Evolutionary conservation across 2,113 vertebrate species (phyloP).

Genomic region (Nibea coibor): DNA sequence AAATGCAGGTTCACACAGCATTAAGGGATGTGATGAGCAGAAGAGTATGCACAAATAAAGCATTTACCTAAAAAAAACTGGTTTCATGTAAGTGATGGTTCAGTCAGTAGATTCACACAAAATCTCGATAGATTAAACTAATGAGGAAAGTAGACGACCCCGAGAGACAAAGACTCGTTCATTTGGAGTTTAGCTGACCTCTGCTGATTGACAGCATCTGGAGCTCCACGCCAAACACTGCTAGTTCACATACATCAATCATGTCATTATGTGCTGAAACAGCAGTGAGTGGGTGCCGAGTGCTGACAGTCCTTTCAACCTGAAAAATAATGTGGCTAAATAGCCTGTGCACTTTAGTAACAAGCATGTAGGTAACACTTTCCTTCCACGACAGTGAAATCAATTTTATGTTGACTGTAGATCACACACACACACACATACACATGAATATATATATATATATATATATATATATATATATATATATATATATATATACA

Average conservation of each 20-base stretch:
- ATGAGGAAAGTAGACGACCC: background rate
- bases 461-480: too few species aligned
- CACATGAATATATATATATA: too few species aligned
- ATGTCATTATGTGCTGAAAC: conserved; percentile 42
- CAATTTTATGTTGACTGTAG: too few species aligned
- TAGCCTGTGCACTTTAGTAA: background rate
- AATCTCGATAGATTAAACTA: conserved; percentile 20
- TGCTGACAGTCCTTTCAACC: conserved; percentile 2
- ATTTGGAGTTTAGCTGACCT: conserved; percentile 41
- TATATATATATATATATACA: too few species aligned
- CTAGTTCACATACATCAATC: conserved; percentile 35
- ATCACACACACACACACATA: too few species aligned
- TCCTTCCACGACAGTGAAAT: too few species aligned
- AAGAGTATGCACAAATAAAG: background rate
- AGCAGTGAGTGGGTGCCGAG: conserved; percentile 18
- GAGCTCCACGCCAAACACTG: background rate
- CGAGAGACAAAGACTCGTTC: background rate
- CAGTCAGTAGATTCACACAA: conserved; percentile 22
- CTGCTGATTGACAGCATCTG: conserved; percentile 28
- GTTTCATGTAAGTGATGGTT: background rate
- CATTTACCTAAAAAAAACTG: conserved; percentile 1
- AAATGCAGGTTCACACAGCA: conserved; percentile 26
- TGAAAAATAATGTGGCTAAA: conserved; percentile 21
- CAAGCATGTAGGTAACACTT: background rate
- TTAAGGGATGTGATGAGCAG: conserved; percentile 8